These are phyloP conservation scores for Druon quercuslanigerum DNA, from an alignment of 1,140 invertebrate species.

Conservation along the genomic window DNA sequence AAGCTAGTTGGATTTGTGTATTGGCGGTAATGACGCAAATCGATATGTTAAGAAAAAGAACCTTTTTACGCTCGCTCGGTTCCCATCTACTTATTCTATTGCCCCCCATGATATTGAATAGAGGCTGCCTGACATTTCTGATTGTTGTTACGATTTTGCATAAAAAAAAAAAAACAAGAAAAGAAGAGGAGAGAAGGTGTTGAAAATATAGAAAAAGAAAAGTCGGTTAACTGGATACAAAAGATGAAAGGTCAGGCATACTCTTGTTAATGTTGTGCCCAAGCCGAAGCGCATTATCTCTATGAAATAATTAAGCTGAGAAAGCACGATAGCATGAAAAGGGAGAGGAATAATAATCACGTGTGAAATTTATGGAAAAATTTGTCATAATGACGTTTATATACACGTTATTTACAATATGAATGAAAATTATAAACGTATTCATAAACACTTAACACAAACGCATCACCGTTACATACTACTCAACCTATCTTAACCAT, in stretches of 20 bases:
- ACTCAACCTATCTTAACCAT: slow-evolving; percentile 43
- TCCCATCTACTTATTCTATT: slow-evolving; percentile 57
- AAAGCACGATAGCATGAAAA: slow-evolving; percentile 56
- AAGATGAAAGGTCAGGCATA: slow-evolving; percentile 50
- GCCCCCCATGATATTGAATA: slow-evolving; percentile 57
- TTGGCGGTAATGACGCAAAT: slow-evolving; percentile 26
- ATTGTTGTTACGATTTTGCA: slow-evolving; percentile 20
- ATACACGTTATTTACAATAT: slow-evolving; percentile 50
- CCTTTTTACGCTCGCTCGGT: slow-evolving; percentile 69
- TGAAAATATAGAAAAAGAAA: not conserved
- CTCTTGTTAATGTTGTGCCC: slow-evolving; percentile 56
- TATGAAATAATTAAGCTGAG: slow-evolving; percentile 54
- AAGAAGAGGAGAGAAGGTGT: not conserved
- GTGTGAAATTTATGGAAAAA: slow-evolving; percentile 37
- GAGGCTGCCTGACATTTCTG: slow-evolving; percentile 49
- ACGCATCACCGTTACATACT: slow-evolving; percentile 56
- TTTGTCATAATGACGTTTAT: slow-evolving; percentile 48
- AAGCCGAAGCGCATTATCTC: slow-evolving; percentile 71
- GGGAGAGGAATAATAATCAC: slow-evolving; percentile 44
- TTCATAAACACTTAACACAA: slow-evolving; percentile 55
- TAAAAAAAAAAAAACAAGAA: not conserved
- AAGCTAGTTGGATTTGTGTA: slow-evolving; percentile 17
- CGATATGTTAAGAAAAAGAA: slow-evolving; percentile 42
- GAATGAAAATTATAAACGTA: slow-evolving; percentile 55
- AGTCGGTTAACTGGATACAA: not conserved